phyloP scores from a whole-genome alignment of 2,888 invertebrate genomes.

The Lasioglossum morio region DNA sequence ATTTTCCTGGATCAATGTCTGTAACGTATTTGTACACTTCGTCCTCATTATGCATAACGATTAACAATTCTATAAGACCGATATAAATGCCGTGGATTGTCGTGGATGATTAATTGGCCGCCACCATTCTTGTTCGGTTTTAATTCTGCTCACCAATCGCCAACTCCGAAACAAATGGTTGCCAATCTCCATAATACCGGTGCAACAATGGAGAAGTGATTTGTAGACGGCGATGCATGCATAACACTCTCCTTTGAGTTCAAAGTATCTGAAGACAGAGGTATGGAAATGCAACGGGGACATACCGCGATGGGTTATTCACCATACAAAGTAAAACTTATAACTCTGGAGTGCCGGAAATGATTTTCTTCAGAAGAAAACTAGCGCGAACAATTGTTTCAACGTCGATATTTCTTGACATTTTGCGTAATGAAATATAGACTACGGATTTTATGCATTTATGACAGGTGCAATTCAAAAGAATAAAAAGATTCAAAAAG shows the following conservation, averaged over 20 bases:
- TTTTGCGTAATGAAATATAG: too few relatives aligned
- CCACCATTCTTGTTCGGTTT: background rate
- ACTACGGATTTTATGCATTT: too few relatives aligned
- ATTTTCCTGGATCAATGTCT: background rate
- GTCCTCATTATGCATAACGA: background rate
- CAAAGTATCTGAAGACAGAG: slow-evolving; percentile 1
- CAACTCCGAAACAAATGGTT: background rate
- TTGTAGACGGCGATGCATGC: background rate
- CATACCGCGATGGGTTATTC: background rate
- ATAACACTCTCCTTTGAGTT: background rate
- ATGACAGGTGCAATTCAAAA: too few relatives aligned
- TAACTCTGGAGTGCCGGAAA: background rate
- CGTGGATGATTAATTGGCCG: background rate
- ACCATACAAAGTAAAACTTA: background rate
- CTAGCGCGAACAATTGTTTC: background rate
- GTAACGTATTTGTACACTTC: background rate
- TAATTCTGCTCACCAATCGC: background rate
- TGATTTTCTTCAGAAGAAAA: background rate
- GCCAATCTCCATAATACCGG: slow-evolving; percentile 2
- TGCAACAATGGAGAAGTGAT: background rate
- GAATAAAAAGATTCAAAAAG: too few relatives aligned
- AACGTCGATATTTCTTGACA: background rate
- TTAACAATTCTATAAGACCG: background rate
- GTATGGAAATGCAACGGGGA: background rate
- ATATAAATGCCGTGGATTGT: background rate